Evolutionary conservation across 2,797 vertebrate species (phyloP).

Genomic region (Bovichtus diacanthus): DNA sequence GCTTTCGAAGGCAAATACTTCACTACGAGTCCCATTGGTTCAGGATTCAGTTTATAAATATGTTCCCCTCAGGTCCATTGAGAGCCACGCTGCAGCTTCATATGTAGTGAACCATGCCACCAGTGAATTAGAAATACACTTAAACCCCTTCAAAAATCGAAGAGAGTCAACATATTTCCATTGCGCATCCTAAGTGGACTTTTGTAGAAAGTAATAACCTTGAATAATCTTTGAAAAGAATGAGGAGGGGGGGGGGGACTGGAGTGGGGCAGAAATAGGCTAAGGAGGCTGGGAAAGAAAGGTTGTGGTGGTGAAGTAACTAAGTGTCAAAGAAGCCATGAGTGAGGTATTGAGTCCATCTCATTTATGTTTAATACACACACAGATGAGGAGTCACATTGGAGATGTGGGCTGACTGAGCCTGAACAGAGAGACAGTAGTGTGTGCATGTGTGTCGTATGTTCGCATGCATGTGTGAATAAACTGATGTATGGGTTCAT

Average conservation of each 20-base stretch:
- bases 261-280: constrained; percentile 17
- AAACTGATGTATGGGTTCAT: constrained; percentile 25
- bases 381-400: constrained; percentile 68
- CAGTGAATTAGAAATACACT: constrained; percentile 77
- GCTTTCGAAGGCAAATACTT: constrained; percentile 68
- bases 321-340: constrained; percentile 61
- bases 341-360: constrained; percentile 73
- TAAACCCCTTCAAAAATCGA: constrained; percentile 62
- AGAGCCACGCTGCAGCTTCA: constrained; percentile 67
- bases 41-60: constrained; percentile 72
- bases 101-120: constrained; percentile 70
- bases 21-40: constrained; percentile 42
- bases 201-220: constrained; percentile 77
- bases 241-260: neutral
- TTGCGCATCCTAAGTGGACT: constrained; percentile 71
- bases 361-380: constrained; percentile 82
- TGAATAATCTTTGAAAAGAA: constrained; percentile 73
- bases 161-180: constrained; percentile 70
- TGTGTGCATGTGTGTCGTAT: constrained; percentile 28
- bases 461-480: constrained; percentile 38
- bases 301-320: constrained; percentile 44
- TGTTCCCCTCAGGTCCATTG: constrained; percentile 70
- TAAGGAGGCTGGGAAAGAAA: constrained; percentile 35
- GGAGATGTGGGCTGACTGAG: constrained; percentile 68
- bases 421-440: neutral